These are phyloP conservation scores for Neogale vison DNA, from an alignment of 2,113 vertebrate genomes.

Conservation along the genomic window DNA sequence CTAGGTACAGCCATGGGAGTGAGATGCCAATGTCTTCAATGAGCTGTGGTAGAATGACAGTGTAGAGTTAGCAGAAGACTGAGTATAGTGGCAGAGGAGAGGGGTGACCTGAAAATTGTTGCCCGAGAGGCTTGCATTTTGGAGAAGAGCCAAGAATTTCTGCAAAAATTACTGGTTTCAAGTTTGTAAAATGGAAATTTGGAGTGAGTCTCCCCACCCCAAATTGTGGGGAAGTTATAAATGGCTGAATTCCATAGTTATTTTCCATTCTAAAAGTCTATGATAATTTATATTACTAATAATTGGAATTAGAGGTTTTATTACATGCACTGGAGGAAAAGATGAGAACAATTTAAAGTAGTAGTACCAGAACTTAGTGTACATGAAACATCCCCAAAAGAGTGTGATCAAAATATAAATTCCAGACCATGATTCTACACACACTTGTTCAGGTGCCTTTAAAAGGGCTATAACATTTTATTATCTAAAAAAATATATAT, in stretches of 20 bases:
- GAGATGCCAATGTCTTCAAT: background rate
- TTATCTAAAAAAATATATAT: background rate
- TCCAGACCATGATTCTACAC: background rate
- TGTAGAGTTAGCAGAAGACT: no score
- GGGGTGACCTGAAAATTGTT: background rate
- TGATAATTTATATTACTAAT: background rate
- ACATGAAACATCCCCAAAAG: background rate
- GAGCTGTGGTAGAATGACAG: background rate
- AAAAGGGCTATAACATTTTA: background rate
- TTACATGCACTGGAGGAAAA: background rate
- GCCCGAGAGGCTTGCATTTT: background rate
- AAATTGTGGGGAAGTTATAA: background rate
- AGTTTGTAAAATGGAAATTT: background rate
- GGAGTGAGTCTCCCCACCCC: rapidly evolving
- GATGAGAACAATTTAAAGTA: background rate
- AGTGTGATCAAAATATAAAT: background rate
- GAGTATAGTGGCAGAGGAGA: no score
- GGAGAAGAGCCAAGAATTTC: background rate
- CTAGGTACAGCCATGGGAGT: background rate
- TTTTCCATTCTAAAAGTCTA: background rate
- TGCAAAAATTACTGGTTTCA: background rate
- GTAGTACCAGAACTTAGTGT: background rate
- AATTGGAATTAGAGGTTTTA: background rate
- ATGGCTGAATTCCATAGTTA: background rate
- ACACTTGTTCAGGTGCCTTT: background rate